Conservation (phyloP, 2,888 invertebrate species). For the Coenonympha arcania region DNA sequence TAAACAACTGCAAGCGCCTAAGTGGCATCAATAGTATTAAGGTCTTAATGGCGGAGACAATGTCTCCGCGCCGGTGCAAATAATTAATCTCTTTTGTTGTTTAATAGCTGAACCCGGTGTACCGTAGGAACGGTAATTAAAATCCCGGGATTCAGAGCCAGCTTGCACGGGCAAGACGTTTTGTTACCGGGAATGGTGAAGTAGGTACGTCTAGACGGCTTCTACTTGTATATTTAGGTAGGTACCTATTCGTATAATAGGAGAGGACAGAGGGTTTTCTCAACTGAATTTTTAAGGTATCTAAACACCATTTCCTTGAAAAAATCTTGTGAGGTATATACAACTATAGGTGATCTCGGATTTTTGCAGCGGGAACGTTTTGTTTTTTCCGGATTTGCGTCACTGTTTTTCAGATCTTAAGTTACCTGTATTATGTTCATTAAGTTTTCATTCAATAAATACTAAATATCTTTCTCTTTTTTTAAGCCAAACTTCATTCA, state of each 20-base stretch:
- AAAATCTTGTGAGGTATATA: no score
- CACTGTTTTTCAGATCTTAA: no score
- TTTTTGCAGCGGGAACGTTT: no score
- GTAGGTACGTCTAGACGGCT: slow-evolving; percentile 10
- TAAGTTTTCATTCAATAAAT: no score
- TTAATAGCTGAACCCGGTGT: slow-evolving; percentile 43
- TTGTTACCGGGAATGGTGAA: neutral
- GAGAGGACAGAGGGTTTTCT: no score
- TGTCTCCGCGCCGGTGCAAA: slow-evolving; percentile 33
- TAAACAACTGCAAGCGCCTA: neutral
- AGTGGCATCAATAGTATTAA: neutral
- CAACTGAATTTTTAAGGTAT: no score
- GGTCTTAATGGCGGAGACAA: slow-evolving; percentile 30
- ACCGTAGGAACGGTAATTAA: slow-evolving; percentile 50
- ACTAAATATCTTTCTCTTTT: no score
- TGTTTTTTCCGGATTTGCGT: no score
- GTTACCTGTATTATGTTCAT: no score
- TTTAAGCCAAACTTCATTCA: no score
- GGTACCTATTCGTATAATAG: neutral
- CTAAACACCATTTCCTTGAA: no score
- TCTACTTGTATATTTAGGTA: slow-evolving; percentile 4
- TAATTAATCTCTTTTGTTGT: slow-evolving; percentile 52
- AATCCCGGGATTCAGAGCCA: slow-evolving; percentile 1
- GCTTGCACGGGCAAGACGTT: slow-evolving; percentile 7
- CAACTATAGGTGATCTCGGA: no score